A percentile compares a stretch with the other conserved stretches of the same genome.
Evolutionary conservation across 2,797 vertebrate genomes (phyloP).

Genomic region (Xerus rutilus): DNA sequence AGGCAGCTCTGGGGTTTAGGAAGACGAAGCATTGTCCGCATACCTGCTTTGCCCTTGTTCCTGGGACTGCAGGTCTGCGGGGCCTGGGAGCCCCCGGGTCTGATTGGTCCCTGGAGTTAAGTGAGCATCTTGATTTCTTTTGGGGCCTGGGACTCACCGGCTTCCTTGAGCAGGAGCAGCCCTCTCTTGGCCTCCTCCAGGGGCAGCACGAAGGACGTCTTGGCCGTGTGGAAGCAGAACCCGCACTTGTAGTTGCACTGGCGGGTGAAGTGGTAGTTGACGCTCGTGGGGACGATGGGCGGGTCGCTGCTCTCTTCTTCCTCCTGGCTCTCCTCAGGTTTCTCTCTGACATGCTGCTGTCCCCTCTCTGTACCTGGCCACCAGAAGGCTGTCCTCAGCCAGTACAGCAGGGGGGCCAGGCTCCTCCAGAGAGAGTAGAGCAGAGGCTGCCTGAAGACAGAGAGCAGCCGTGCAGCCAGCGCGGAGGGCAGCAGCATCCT

Average conservation of each 20-base stretch:
- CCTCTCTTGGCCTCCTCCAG: constrained; percentile 93
- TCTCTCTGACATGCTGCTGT: accelerated
- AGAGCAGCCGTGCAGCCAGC: neutral
- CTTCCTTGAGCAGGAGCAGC: constrained; percentile 89
- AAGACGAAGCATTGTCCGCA: too few species aligned
- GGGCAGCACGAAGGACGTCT: constrained; percentile 96
- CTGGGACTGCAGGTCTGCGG: too few species aligned
- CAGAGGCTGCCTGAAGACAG: neutral
- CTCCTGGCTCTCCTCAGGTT: accelerated
- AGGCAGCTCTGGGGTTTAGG: neutral
- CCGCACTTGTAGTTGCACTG: constrained; percentile 97
- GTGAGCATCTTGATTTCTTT: accelerated
- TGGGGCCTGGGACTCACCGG: constrained; percentile 87
- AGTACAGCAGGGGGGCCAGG: neutral
- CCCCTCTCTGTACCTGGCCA: neutral
- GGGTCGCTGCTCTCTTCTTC: neutral
- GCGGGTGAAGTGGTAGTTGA: constrained; percentile 97
- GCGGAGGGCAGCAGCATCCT: neutral
- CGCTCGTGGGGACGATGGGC: constrained; percentile 81
- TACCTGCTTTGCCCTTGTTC: neutral
- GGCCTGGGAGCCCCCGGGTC: too few species aligned
- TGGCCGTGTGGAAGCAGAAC: constrained; percentile 98
- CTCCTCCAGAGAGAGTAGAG: constrained; percentile 58
- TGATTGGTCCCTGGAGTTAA: neutral
- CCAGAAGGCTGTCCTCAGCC: neutral